These are phyloP conservation scores for Chlorospingus semifuscus DNA, from an alignment of 2,797 vertebrate species.

Conservation along the genomic window DNA sequence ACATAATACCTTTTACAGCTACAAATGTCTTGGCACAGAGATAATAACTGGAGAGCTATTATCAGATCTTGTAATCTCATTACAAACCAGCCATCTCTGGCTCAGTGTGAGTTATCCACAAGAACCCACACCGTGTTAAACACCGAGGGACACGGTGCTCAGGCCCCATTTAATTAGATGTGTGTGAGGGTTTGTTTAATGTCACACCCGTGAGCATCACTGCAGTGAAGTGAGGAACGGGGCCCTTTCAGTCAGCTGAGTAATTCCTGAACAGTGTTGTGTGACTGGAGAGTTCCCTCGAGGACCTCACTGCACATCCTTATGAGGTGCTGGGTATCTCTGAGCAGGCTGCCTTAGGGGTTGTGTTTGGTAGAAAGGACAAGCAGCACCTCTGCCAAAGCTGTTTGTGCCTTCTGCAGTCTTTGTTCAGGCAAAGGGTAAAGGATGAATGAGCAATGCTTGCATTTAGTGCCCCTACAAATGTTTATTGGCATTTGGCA, in stretches of 20 bases:
- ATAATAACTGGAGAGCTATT: conserved; percentile 37
- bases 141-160: background rate
- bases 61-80: conserved; percentile 42
- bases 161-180: conserved; percentile 42
- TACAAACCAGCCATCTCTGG: background rate
- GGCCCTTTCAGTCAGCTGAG: background rate
- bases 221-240: background rate
- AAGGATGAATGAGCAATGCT: background rate
- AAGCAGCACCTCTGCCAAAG: background rate
- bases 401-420: background rate
- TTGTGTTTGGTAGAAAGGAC: background rate
- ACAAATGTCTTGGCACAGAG: conserved; percentile 3
- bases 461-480: background rate
- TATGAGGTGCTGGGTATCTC: background rate
- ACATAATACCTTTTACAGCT: conserved; percentile 3
- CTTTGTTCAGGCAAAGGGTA: background rate
- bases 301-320: background rate
- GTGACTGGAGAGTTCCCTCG: background rate
- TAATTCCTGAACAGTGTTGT: background rate
- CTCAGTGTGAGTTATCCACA: background rate
- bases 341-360: background rate
- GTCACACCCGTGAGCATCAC: background rate
- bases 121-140: background rate
- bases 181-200: conserved; percentile 42
- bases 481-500: background rate